Evolutionary conservation across 1,140 invertebrate species (phyloP).

Genomic region (Polypedilum vanderplanki): DNA sequence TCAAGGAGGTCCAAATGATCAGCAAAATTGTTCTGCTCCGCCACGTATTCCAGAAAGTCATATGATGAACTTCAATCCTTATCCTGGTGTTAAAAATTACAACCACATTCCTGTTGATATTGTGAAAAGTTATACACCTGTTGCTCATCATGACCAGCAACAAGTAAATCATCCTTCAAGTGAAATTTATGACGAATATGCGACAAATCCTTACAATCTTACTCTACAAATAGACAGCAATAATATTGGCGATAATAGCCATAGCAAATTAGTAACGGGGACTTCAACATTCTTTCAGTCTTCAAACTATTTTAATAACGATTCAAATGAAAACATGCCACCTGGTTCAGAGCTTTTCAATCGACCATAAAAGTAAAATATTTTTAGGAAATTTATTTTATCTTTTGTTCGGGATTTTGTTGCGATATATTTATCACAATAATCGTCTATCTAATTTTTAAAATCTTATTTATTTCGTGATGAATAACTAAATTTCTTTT

Average conservation of each 20-base stretch:
- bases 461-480: too few species aligned
- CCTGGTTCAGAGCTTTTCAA: slow-evolving; percentile 54
- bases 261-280: slow-evolving; percentile 33
- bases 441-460: too few species aligned
- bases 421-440: too few species aligned
- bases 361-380: slow-evolving; percentile 33
- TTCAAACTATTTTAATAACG: slow-evolving; percentile 51
- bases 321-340: slow-evolving; percentile 44
- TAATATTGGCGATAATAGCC: not conserved
- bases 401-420: too few species aligned
- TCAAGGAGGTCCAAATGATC: not conserved
- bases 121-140: slow-evolving; percentile 40
- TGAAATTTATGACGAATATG: slow-evolving; percentile 46
- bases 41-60: slow-evolving; percentile 39
- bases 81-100: slow-evolving; percentile 38
- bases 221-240: slow-evolving; percentile 35
- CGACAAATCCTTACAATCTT: slow-evolving; percentile 47
- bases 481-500: too few species aligned
- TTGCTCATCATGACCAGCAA: slow-evolving; percentile 32
- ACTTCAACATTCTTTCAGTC: slow-evolving; percentile 37
- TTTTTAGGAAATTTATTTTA: not conserved
- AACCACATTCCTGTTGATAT: slow-evolving; percentile 37
- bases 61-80: slow-evolving; percentile 37
- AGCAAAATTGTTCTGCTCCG: slow-evolving; percentile 30
- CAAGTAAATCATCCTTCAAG: slow-evolving; percentile 24